Evolutionary conservation across 2,797 vertebrate genomes (phyloP).

Genomic region (Clarias laeviceps): DNA sequence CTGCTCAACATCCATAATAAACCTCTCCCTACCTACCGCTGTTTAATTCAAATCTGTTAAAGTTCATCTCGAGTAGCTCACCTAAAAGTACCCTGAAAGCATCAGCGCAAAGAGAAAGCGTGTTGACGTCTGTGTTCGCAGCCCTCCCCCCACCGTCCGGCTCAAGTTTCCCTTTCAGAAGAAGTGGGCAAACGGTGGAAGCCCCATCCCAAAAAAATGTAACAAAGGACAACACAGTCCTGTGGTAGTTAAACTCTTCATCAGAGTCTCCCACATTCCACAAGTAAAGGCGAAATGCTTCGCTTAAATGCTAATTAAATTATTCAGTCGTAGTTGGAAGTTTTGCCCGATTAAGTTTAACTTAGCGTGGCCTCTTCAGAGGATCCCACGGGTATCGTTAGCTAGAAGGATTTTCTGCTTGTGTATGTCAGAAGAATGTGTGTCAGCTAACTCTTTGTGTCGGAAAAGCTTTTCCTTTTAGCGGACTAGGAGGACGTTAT

Average conservation of each 20-base stretch:
- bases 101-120: slow-evolving; percentile 49
- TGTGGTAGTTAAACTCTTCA: slow-evolving; percentile 27
- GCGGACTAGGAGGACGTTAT: slow-evolving; percentile 6
- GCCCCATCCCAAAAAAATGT: slow-evolving; percentile 60
- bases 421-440: slow-evolving; percentile 40
- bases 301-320: slow-evolving; percentile 58
- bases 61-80: slow-evolving; percentile 39
- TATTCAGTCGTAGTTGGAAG: slow-evolving; percentile 36
- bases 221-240: slow-evolving; percentile 72
- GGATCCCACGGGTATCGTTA: slow-evolving; percentile 63
- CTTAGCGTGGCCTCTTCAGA: slow-evolving; percentile 46
- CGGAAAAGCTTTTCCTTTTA: slow-evolving; percentile 8
- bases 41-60: slow-evolving; percentile 52
- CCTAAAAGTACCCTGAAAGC: slow-evolving; percentile 50
- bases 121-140: slow-evolving; percentile 52
- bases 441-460: slow-evolving; percentile 14
- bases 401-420: slow-evolving; percentile 59
- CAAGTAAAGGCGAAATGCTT: slow-evolving; percentile 45
- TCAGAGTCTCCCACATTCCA: neutral
- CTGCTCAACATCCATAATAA: slow-evolving; percentile 18
- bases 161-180: slow-evolving; percentile 59
- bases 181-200: slow-evolving; percentile 69
- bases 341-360: slow-evolving; percentile 55
- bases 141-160: slow-evolving; percentile 48
- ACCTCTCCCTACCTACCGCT: slow-evolving; percentile 18